These are phyloP conservation scores for Fregata magnificens DNA, from an alignment of 2,113 vertebrate species.

Conservation along the genomic window DNA sequence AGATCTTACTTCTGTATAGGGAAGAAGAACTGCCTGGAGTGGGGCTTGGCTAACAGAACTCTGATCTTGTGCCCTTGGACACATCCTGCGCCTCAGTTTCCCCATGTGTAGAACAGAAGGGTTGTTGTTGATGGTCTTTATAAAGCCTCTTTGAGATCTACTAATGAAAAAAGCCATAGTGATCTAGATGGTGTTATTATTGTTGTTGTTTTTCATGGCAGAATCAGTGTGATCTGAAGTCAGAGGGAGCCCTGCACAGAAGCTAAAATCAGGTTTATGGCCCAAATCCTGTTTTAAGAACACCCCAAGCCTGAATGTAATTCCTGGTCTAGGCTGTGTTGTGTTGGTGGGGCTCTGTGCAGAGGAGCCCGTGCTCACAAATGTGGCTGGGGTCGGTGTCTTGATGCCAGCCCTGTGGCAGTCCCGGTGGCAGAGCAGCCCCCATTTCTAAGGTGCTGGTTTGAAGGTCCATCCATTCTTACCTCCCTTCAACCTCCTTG, in stretches of 20 bases:
- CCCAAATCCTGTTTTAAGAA: background rate
- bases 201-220: background rate
- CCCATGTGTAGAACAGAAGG: background rate
- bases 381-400: accelerated
- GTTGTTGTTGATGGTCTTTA: background rate
- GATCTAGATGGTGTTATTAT: background rate
- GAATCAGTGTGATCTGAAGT: background rate
- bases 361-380: background rate
- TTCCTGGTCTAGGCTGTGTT: accelerated
- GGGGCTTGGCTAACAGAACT: background rate
- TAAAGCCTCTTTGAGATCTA: background rate
- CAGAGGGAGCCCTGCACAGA: background rate
- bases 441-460: background rate
- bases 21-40: background rate
- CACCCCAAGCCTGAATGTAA: background rate
- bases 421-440: accelerated
- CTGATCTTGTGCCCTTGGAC: background rate
- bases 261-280: background rate
- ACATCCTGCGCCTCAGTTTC: background rate
- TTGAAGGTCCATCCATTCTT: background rate
- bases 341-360: background rate
- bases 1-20: background rate
- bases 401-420: background rate
- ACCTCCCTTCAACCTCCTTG: background rate
- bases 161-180: background rate